These are phyloP conservation scores for Alviniconcha strummeri DNA, from an alignment of 2,888 invertebrate genomes.

Conservation along the genomic window DNA sequence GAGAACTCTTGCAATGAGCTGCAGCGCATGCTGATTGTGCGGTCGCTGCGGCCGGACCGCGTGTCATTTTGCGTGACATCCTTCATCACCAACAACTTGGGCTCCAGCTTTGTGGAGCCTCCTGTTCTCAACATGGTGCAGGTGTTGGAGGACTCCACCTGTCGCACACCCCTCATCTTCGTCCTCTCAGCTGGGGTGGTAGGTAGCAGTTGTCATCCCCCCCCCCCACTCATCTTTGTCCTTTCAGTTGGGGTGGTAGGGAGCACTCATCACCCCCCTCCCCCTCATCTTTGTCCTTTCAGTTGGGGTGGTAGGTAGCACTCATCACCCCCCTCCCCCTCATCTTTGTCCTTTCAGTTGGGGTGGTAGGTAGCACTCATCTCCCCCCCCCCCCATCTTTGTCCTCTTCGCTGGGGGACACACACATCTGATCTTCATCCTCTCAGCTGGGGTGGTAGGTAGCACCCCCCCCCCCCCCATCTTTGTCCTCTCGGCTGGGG, in stretches of 20 bases:
- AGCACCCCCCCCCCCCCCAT: too few relatives aligned
- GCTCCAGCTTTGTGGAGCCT: constrained; percentile 88
- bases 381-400: too few relatives aligned
- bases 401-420: constrained; percentile 69
- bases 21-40: constrained; percentile 87
- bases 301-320: too few relatives aligned
- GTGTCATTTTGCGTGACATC: constrained; percentile 85
- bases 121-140: constrained; percentile 86
- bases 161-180: constrained; percentile 88
- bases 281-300: too few relatives aligned
- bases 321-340: too few relatives aligned
- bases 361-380: too few relatives aligned
- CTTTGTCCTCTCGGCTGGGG: too few relatives aligned
- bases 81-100: constrained; percentile 85
- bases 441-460: too few relatives aligned
- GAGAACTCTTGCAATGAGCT: constrained; percentile 88
- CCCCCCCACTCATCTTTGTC: too few relatives aligned
- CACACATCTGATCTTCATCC: constrained; percentile 79
- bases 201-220: constrained; percentile 42
- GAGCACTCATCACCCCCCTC: too few relatives aligned
- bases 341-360: too few relatives aligned
- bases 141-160: constrained; percentile 84
- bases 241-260: too few relatives aligned
- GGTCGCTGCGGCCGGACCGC: constrained; percentile 87
- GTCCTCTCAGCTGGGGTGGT: constrained; percentile 88